phyloP scores from a whole-genome alignment of 2,797 vertebrate species.

The Premnoplex brunnescens region DNA sequence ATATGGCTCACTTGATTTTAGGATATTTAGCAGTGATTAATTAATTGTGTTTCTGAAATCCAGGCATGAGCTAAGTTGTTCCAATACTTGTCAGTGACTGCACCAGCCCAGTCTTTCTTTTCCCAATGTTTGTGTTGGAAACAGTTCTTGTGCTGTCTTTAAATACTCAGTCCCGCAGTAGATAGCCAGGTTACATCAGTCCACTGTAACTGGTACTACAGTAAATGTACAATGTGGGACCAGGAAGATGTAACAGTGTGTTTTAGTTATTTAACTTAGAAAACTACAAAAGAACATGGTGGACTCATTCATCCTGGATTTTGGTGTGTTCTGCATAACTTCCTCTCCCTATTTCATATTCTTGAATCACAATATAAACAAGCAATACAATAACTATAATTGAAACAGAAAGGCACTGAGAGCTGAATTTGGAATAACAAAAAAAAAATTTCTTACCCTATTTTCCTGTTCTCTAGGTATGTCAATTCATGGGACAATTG shows the following conservation, averaged over 20 bases:
- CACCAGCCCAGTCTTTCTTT: slow-evolving; percentile 1
- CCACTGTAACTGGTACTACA: neutral
- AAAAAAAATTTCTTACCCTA: neutral
- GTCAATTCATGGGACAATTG: neutral
- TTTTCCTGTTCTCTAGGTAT: neutral
- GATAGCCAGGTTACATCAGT: neutral
- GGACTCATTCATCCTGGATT: neutral
- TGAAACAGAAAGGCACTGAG: neutral
- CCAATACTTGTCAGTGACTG: slow-evolving; percentile 31
- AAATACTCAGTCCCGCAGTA: neutral
- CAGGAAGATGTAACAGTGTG: neutral
- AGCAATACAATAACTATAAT: neutral
- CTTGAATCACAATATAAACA: neutral
- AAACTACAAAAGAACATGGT: neutral
- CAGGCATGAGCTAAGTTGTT: slow-evolving; percentile 69
- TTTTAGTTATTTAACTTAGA: neutral
- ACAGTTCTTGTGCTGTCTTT: neutral
- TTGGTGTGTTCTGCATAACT: neutral
- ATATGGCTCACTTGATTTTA: slow-evolving; percentile 70
- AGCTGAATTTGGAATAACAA: neutral
- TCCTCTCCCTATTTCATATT: neutral
- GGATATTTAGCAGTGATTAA: slow-evolving; percentile 61
- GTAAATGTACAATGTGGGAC: neutral
- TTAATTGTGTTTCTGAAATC: slow-evolving; percentile 62
- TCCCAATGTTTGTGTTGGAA: slow-evolving; percentile 43